Evolutionary conservation across 2,113 vertebrate species (phyloP), one percentile per base, ranked within the genome.

Genomic region (Notarius lentiginosus): DNA sequence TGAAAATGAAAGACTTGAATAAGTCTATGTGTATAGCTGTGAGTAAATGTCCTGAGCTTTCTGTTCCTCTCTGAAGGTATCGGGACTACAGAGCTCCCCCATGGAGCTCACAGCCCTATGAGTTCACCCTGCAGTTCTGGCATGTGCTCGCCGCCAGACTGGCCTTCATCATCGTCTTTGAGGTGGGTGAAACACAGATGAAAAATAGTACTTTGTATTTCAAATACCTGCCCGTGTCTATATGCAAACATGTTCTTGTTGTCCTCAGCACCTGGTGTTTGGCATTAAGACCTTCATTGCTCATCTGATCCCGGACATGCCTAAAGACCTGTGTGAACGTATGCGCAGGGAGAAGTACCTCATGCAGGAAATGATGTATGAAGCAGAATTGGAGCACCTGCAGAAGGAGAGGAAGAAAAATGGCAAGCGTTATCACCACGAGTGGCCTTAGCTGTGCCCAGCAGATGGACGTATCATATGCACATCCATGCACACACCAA

Each of bases 331-430:
- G 87, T 94, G 97, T 85, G 98, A 99, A 90, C 94, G 97, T 34
- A 99, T 99, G 98, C 96, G 98, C 75, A 95, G 98, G 88, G 98
- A 99, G 91, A 99, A 99, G 91, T 99, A 99, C 87, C 91, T 99
- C 80, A 99, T 99, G 92, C 98, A 99, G 95, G 98, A 99, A 94
- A 99, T 99, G 97, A 97, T 99, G 96, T 99, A 99, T 34, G 98
- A 99, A 90, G 97, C 98, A 1, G 98, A 99, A 90, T 94, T 99
- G 86, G 97, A 99, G 91, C 97, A 98, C 91, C 96, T 99, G 90
- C 98, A 99, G 90, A 97, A 95, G 90, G 96, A 99, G 87, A 94
- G 96, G 79, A 99, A 97, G 91, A 98, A 97, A 93, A 99, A 97
- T 8, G 98, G 97, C 79, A 97, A 96, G 89, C 97, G 97, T 60